Evolutionary conservation across 2,113 vertebrate genomes (phyloP).

Genomic region (Athene noctua): DNA sequence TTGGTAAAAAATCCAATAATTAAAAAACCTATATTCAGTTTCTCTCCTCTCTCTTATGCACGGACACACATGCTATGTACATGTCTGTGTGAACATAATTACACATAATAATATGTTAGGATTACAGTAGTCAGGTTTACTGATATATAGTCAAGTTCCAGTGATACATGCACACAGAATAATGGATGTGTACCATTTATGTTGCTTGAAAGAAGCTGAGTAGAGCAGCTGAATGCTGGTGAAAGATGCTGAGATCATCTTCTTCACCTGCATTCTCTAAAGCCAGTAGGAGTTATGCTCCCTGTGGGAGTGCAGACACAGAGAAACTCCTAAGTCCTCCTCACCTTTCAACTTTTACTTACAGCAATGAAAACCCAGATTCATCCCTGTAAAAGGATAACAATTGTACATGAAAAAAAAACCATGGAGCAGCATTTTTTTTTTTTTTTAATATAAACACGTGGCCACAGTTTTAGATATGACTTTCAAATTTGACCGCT

Average conservation of each 20-base stretch:
- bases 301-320: not conserved
- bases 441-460: not conserved
- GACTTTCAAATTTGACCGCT: not conserved
- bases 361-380: not conserved
- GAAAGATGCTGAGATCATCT: not conserved
- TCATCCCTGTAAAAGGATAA: not conserved
- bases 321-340: not conserved
- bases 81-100: not conserved
- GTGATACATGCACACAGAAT: not conserved
- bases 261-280: not conserved
- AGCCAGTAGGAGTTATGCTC: not conserved
- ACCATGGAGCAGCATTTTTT: not conserved
- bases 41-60: not conserved
- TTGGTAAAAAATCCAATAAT: not conserved
- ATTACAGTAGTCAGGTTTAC: not conserved
- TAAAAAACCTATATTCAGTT: not conserved
- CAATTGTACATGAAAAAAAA: not conserved
- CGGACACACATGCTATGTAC: accelerated
- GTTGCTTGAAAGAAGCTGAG: not conserved
- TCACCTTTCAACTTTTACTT: not conserved
- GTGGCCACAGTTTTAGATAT: not conserved
- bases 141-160: not conserved
- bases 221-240: not conserved
- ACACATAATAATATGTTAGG: not conserved
- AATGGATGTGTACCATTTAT: not conserved